Evolutionary conservation across 2,113 vertebrate species (phyloP), one percentile per base, ranked within the genome.

Genomic region (Tyto alba): DNA sequence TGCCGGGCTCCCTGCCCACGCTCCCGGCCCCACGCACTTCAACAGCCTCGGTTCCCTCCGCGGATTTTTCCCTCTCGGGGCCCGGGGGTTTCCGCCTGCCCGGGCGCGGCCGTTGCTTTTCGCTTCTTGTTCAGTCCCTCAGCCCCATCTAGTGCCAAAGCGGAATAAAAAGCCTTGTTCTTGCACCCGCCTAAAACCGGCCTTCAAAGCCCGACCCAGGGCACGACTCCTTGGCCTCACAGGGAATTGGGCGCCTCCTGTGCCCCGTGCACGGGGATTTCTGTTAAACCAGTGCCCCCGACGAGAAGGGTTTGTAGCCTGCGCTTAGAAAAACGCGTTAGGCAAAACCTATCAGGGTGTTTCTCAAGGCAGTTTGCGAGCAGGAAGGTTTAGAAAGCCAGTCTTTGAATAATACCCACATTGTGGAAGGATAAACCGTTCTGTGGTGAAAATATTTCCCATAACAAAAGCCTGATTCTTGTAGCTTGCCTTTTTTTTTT

Each of bases 81-180:
- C n/a, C 48, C 36, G 38, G 4, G 20, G 43, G 5, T n/a, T 73
- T 77, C 34, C 41, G 12, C 40, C 30, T 34, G 27, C 17, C 2
- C 0, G 13, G 16, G 8, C 40, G 88, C 41, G 45, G 22, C 5
- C 5, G 1, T 5, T 3, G 43, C 5, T 40, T 40, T 20, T 11
- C 13, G 4, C 25, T 64, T 36, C 62, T 90, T 89, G 9, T 34
- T 53, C 48, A 53, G 88, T 91, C 68, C 84, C 89, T 88, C 62
- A 95, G 90, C 94, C 38, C 97, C 97, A 96, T 50, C 97, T 97
- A 97, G 97, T 56, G 96, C 45, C 93, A 43, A 76, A 88, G 22
- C 1, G 8, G 40, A 56, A 75, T 22, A 36, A 75, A 89, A 66
- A 64, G 5, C 23, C 23, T 36, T 9, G 4, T 17, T 72, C 59